A percentile compares a stretch with the other conserved stretches of the same genome.
Conservation (phyloP, 2,888 invertebrate genomes). For the Unio pictorum region DNA sequence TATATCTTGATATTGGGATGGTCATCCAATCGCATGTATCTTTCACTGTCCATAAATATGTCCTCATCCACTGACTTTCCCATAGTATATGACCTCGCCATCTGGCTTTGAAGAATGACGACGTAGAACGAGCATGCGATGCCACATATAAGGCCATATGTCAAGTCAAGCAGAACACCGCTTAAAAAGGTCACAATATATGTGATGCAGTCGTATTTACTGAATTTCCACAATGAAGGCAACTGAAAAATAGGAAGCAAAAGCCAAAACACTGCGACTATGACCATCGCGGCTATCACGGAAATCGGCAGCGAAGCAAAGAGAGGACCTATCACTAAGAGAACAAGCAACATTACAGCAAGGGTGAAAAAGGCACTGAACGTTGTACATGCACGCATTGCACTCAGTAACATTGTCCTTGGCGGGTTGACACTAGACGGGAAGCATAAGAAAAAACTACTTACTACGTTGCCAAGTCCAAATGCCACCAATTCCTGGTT, state of each 20-base stretch:
- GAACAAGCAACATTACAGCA: conserved; percentile 59
- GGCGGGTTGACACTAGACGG: conserved; percentile 67
- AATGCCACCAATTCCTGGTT: conserved; percentile 71
- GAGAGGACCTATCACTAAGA: conserved; percentile 60
- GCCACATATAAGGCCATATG: conserved; percentile 60
- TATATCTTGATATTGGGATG: conserved; percentile 17
- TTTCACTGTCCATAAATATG: conserved; percentile 1
- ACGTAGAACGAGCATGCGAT: conserved; percentile 47
- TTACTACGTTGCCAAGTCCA: conserved; percentile 64
- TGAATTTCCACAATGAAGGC: conserved; percentile 81
- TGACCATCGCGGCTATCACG: conserved; percentile 71
- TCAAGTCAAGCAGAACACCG: conserved; percentile 56
- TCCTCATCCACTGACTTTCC: too few relatives aligned
- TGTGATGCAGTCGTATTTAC: conserved; percentile 81
- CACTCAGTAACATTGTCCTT: conserved; percentile 54
- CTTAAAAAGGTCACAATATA: conserved; percentile 56
- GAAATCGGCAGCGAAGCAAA: conserved; percentile 63
- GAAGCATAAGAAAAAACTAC: conserved; percentile 70
- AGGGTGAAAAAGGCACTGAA: conserved; percentile 53
- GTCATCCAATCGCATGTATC: conserved; percentile 11
- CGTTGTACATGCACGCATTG: conserved; percentile 61
- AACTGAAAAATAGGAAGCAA: conserved; percentile 80
- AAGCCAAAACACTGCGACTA: conserved; percentile 70
- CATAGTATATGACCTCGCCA: conserved; percentile 8
- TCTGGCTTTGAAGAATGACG: conserved; percentile 47